Evolutionary conservation across 2,888 invertebrate species (phyloP).

Genomic region (Doris montereyensis): DNA sequence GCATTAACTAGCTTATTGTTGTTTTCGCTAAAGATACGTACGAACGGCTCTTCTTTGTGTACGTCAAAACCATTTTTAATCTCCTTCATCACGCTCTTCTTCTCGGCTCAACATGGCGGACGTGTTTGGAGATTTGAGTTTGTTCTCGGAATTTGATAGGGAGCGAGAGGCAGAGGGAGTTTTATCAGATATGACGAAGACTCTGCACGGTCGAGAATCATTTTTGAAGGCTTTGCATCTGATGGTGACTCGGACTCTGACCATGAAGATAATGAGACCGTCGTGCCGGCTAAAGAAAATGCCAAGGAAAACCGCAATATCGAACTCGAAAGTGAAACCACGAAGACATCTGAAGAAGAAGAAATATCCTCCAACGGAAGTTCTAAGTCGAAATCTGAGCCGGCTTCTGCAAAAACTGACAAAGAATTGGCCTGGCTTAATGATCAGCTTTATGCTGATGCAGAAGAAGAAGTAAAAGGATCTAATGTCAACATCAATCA

Average conservation of each 20-base stretch:
- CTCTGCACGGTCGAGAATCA: constrained; percentile 49
- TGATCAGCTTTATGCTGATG: constrained; percentile 36
- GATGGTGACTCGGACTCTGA: constrained; percentile 43
- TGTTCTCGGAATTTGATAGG: constrained; percentile 68
- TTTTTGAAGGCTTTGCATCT: constrained; percentile 45
- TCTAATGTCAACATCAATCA: constrained; percentile 48
- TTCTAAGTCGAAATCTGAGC: neutral
- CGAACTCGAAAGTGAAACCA: neutral
- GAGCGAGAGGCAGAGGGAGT: constrained; percentile 56
- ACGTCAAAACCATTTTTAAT: neutral
- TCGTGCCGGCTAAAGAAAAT: constrained; percentile 41
- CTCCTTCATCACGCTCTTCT: no score
- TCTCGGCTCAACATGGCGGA: constrained; percentile 51
- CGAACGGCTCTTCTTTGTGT: no score
- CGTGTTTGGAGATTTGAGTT: constrained; percentile 63
- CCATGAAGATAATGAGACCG: constrained; percentile 43
- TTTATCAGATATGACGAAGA: constrained; percentile 57
- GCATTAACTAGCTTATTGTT: no score
- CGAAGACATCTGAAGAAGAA: neutral
- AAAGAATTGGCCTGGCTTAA: constrained; percentile 35
- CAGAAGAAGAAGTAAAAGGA: constrained; percentile 36
- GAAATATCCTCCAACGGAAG: neutral
- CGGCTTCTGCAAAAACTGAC: constrained; percentile 27
- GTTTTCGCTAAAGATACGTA: no score
- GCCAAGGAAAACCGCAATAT: neutral